Percentiles rank a stretch among this genome's conserved stretches.
Conservation (phyloP, 1,140 invertebrate genomes). For the Hormaphis cornu region DNA sequence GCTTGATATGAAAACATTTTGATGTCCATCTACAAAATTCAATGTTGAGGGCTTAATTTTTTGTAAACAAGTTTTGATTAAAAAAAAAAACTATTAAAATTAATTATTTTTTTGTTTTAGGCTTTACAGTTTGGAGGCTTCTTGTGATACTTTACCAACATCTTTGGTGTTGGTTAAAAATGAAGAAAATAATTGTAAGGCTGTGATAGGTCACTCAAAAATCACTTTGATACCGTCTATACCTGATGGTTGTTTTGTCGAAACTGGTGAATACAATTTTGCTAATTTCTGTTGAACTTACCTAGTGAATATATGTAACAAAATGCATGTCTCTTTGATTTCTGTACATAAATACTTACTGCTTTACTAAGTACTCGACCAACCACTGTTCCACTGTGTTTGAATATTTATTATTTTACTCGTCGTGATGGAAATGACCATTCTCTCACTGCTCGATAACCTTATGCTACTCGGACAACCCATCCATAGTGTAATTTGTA, state of each 20-base stretch:
- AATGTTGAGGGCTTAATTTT: no score
- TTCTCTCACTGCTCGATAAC: no score
- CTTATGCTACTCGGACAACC: no score
- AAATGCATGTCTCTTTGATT: neutral
- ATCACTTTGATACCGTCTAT: constrained; percentile 35
- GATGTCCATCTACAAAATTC: no score
- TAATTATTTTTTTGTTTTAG: constrained; percentile 33
- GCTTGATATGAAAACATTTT: no score
- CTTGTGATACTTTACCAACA: constrained; percentile 38
- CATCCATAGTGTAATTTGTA: no score
- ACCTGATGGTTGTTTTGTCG: constrained; percentile 35
- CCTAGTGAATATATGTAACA: constrained; percentile 4
- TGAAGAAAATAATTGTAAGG: neutral
- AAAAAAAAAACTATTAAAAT: no score
- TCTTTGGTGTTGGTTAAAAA: constrained; percentile 36
- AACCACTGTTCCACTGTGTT: no score
- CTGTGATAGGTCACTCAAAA: constrained; percentile 38
- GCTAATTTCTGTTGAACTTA: neutral
- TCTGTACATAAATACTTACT: neutral
- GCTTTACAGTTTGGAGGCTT: constrained; percentile 36
- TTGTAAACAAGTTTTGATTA: no score
- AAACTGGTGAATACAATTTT: constrained; percentile 34
- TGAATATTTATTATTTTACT: no score
- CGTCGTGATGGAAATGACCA: no score
- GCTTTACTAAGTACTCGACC: no score